Evolutionary conservation across 2,113 vertebrate genomes (phyloP).

Genomic region (Catharus fuscescens): DNA sequence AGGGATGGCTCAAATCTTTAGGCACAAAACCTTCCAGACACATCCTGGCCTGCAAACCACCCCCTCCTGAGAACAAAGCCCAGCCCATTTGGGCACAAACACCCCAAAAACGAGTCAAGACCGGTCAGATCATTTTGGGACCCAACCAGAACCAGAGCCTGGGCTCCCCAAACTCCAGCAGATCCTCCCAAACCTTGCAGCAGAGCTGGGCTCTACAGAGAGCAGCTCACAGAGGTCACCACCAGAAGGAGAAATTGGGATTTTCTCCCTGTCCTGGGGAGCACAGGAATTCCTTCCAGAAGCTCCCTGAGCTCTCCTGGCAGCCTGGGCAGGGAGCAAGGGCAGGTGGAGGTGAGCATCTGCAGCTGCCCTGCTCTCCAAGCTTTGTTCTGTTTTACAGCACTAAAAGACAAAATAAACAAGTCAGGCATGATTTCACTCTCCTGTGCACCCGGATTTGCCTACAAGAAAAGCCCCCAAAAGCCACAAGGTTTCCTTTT

Average conservation of each 20-base stretch:
- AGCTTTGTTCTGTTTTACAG: not conserved
- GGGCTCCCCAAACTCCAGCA: not conserved
- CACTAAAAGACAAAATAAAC: not conserved
- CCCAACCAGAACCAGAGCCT: accelerated
- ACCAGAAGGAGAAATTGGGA: not conserved
- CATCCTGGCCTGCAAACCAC: accelerated
- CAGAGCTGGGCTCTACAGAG: not conserved
- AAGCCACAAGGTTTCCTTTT: conserved; percentile 17
- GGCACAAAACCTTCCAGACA: not conserved
- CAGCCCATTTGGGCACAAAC: not conserved
- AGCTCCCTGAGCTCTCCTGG: not conserved
- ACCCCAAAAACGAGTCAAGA: not conserved
- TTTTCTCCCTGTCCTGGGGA: not conserved
- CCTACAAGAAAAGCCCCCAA: not conserved
- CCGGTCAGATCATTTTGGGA: accelerated
- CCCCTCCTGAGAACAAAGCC: not conserved
- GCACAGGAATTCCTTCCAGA: not conserved
- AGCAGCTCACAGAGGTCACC: not conserved
- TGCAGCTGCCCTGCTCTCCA: not conserved
- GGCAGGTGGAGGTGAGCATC: not conserved
- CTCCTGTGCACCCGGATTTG: not conserved
- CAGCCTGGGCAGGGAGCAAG: accelerated
- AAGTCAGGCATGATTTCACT: not conserved
- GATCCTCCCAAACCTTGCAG: not conserved
- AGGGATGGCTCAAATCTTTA: not conserved